A percentile compares a stretch with the other conserved stretches of the same genome.
Evolutionary conservation across 2,797 vertebrate genomes (phyloP).

Genomic region (Telmatherina bonti): DNA sequence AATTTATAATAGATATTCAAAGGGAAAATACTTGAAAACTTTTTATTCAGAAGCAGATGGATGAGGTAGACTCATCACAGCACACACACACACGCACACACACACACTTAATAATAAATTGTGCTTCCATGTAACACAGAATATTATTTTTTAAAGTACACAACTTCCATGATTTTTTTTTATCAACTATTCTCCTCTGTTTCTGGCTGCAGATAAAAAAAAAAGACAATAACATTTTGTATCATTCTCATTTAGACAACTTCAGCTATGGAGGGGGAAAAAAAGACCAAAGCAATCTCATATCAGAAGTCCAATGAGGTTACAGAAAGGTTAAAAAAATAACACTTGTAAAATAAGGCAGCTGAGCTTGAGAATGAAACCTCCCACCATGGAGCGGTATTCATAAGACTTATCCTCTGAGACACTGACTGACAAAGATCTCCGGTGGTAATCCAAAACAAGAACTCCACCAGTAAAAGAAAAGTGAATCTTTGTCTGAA

Average conservation of each 20-base stretch:
- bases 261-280: not conserved
- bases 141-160: not conserved
- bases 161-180: not conserved
- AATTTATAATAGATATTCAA: not conserved
- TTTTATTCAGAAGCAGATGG: no score
- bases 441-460: constrained; percentile 1
- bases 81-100: no score
- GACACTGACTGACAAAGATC: not conserved
- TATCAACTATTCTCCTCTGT: not conserved
- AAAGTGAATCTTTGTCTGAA: not conserved
- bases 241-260: not conserved
- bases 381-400: not conserved
- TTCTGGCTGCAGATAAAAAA: no score
- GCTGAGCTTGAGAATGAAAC: not conserved
- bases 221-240: not conserved
- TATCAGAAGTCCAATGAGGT: not conserved
- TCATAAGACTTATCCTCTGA: not conserved
- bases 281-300: not conserved
- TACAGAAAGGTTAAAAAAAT: not conserved
- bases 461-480: not conserved
- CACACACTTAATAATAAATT: no score
- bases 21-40: no score
- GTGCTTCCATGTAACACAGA: not conserved
- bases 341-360: not conserved
- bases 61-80: no score